Conservation (phyloP, 2,888 invertebrate species). For the Andrena praecox region DNA sequence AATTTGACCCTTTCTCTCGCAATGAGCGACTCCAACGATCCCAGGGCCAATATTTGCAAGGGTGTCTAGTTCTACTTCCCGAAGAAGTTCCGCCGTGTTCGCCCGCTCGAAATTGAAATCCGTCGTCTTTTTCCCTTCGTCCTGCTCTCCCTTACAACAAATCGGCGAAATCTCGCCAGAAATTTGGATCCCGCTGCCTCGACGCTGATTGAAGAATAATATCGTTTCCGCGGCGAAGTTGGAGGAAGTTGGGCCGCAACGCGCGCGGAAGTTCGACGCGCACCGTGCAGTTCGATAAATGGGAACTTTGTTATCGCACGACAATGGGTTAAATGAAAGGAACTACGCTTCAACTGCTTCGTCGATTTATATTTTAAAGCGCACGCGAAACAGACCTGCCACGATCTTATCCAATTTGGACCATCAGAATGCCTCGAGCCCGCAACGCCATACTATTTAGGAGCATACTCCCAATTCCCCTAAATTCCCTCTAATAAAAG, state of each 20-base stretch:
- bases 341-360: neutral
- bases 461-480: neutral
- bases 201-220: conserved; percentile 39
- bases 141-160: conserved; percentile 3
- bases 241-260: conserved; percentile 5
- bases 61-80: neutral
- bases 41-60: neutral
- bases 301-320: conserved; percentile 12
- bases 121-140: conserved; percentile 6
- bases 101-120: conserved; percentile 37
- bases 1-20: no score
- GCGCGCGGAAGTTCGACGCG: neutral
- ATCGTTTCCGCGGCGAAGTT: conserved; percentile 23
- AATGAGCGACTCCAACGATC: neutral
- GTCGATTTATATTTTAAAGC: neutral
- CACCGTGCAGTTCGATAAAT: neutral
- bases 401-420: neutral
- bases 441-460: neutral
- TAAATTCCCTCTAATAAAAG: neutral
- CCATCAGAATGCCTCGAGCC: neutral
- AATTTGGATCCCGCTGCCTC: conserved; percentile 13
- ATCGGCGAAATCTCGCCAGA: conserved; percentile 9
- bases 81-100: conserved; percentile 15
- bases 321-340: conserved; percentile 12
- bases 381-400: neutral